Percentiles rank a stretch among this genome's conserved stretches.
These are phyloP conservation scores for Anas bernieri DNA, from an alignment of 2,797 vertebrate species.

Conservation along the genomic window DNA sequence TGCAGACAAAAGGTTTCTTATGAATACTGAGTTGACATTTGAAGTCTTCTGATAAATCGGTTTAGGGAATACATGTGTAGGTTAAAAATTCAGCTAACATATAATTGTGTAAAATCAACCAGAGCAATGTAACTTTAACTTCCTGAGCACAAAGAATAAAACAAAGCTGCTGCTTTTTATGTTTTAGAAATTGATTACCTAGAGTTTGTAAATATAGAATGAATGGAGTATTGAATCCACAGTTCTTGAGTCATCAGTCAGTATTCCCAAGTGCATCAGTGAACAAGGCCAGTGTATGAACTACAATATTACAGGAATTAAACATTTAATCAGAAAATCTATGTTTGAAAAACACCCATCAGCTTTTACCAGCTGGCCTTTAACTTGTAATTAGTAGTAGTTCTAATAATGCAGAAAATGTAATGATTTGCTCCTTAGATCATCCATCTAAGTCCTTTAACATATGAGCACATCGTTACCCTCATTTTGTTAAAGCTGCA, in stretches of 20 bases:
- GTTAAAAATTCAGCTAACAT: conserved; percentile 19
- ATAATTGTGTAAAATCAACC: neutral
- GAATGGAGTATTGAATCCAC: neutral
- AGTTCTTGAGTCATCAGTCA: neutral
- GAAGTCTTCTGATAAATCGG: conserved; percentile 33
- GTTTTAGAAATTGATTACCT: neutral
- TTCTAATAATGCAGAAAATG: neutral
- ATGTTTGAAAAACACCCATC: neutral
- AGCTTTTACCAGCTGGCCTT: neutral
- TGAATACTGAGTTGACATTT: conserved; percentile 54
- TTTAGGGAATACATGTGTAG: neutral
- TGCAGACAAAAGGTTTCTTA: conserved; percentile 23
- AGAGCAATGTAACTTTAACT: neutral
- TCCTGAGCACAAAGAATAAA: conserved; percentile 1
- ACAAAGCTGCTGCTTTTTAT: neutral
- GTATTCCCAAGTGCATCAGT: neutral
- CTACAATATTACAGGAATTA: neutral
- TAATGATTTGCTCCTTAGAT: neutral
- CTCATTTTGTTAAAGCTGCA: neutral
- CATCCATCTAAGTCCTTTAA: neutral
- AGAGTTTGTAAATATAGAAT: neutral
- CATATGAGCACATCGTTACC: neutral
- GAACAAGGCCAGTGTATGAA: neutral
- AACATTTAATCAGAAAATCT: neutral
- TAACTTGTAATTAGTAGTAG: neutral